Percentiles rank a stretch among this genome's conserved stretches.
phyloP scores from a whole-genome alignment of 2,797 vertebrate species.

The Eulemur coronatus region DNA sequence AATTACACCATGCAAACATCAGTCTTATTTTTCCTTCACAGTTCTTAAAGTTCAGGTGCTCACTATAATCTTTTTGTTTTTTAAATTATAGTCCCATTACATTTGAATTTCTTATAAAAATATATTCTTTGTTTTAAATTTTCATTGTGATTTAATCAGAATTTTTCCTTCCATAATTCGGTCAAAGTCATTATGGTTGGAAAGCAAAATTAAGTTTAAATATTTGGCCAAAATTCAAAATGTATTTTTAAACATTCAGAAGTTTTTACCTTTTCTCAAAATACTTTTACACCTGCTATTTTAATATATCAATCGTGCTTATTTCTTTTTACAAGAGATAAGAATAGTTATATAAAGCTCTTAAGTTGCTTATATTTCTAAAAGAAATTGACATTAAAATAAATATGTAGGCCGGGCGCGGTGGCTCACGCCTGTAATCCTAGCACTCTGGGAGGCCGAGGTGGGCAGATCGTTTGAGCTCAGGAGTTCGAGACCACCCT shows the following conservation, averaged over 20 bases:
- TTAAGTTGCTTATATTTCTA: not conserved
- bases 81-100: not conserved
- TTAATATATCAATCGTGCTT: not conserved
- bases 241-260: not conserved
- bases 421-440: no score
- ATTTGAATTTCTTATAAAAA: not conserved
- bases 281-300: not conserved
- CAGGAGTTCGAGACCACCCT: no score
- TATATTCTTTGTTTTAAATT: not conserved
- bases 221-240: not conserved
- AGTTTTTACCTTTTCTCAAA: not conserved
- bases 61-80: not conserved
- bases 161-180: not conserved
- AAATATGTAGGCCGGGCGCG: not conserved
- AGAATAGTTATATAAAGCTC: not conserved
- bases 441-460: no score
- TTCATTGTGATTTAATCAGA: not conserved
- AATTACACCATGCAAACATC: not conserved
- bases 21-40: not conserved
- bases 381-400: not conserved
- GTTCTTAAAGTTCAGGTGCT: not conserved
- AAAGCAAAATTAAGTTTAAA: slow-evolving; percentile 11
- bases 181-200: not conserved
- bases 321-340: not conserved
- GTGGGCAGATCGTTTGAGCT: no score